Base-by-base conservation (phyloP, 2,888 invertebrate species). In the Cosmia pyralina region DNA sequence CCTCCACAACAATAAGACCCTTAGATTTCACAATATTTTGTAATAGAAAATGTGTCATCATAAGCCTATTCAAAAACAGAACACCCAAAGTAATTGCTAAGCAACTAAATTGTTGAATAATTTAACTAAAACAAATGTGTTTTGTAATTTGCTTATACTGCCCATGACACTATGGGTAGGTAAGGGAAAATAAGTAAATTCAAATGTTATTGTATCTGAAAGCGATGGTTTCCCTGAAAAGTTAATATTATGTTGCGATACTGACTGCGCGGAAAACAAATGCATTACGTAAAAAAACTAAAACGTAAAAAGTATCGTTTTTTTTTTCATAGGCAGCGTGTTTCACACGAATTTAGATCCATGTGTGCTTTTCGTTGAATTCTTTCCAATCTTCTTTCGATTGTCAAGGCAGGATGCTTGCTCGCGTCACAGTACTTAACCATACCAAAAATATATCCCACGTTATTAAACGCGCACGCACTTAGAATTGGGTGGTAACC, bases 21-120 rank as follows among this genome's bases (percentile, higher is more conserved):
- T 28, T 28, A 28, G 28, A 28, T 79, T 75, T 50, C 60, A 75
- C 44, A 72, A 72, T 8, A 44, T 57, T 10, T 28, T 50, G n/a
- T 41, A 69, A 69, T 58, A 17, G 5, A 17, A 38, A 53, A 48
- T 52, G 22, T 52, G 41, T 68, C 77, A 11, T 48, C 28, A 28
- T 28, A 22, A 11, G 7, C 11, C 0, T 50, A 22, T 46, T 28
- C 0, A 48, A 46, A 59, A 58, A 68, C 11, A 38, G n/a, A 38
- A 38, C 13, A 17, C 44, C 44, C 38, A 38, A 38, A 38, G 38
- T 38, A 38, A 34, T 60, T 28, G n/a, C 34, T 13, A 22, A 73
- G 22, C 28, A 34, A 46, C n/a, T 22, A 73, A 8, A 4, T 44
- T 15, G 2, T 72, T 55, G 10, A 46, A 46, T 71, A 10, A 41